A percentile compares a stretch with the other conserved stretches of the same genome.
Evolutionary conservation across 2,113 vertebrate species (phyloP).

Genomic region (Microcebus ravelobensis): DNA sequence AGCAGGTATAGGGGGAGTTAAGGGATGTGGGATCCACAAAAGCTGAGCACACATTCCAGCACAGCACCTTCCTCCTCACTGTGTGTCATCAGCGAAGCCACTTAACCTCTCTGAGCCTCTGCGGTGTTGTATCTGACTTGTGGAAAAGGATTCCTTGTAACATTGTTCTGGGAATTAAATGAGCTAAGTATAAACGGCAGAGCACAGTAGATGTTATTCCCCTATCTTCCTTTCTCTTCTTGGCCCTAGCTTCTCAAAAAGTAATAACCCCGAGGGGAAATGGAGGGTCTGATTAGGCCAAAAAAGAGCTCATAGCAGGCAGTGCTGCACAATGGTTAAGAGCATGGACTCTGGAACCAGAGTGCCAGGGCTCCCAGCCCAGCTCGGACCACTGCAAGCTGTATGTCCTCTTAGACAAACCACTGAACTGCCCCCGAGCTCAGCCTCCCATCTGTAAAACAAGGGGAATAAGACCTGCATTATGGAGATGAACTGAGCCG

Average conservation of each 20-base stretch:
- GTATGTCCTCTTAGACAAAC: background rate
- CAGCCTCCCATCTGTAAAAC: background rate
- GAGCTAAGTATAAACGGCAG: background rate
- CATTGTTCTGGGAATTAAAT: background rate
- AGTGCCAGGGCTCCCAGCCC: background rate
- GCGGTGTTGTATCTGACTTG: background rate
- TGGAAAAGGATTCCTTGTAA: background rate
- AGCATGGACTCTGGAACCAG: background rate
- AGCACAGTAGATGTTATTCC: background rate
- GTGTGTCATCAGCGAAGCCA: background rate
- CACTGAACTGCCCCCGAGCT: background rate
- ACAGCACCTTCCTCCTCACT: background rate
- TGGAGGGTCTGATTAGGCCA: background rate
- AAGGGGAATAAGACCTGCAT: background rate
- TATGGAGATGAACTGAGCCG: background rate
- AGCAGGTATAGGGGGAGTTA: background rate
- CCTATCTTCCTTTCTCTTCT: background rate
- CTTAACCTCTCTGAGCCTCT: background rate
- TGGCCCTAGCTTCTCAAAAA: background rate
- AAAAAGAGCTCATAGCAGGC: background rate
- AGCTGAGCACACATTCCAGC: background rate
- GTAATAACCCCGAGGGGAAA: background rate
- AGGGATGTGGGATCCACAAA: background rate
- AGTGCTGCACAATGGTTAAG: background rate
- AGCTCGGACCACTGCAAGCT: background rate